Percentiles rank a stretch among this genome's conserved stretches.
Conservation (phyloP, 2,888 invertebrate genomes). For the Drosophila merina region DNA sequence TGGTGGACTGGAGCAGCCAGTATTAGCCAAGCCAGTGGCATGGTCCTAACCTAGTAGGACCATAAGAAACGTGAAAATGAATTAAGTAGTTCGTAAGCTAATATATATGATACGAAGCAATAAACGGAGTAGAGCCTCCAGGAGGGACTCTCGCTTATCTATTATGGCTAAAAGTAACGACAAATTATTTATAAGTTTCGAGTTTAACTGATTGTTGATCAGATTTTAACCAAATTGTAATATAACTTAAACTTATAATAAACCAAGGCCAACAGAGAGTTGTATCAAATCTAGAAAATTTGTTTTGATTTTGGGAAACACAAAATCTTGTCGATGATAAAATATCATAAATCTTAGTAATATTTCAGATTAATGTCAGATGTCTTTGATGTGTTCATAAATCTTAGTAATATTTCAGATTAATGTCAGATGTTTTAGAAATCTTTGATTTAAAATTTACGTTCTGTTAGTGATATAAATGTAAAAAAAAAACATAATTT, state of each 20-base stretch:
- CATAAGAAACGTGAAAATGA: slow-evolving; percentile 49
- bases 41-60: slow-evolving; percentile 16
- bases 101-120: slow-evolving; percentile 48
- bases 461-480: too few species aligned
- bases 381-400: neutral
- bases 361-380: neutral
- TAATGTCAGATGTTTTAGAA: too few species aligned
- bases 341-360: too few species aligned
- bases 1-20: slow-evolving; percentile 51
- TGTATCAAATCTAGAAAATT: slow-evolving; percentile 13
- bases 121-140: slow-evolving; percentile 18
- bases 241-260: slow-evolving; percentile 36
- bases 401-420: too few species aligned
- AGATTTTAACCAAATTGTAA: slow-evolving; percentile 44
- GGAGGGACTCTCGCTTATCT: slow-evolving; percentile 24
- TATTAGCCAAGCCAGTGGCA: slow-evolving; percentile 54
- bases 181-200: slow-evolving; percentile 32
- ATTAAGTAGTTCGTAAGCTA: slow-evolving; percentile 49
- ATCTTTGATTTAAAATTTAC: too few species aligned
- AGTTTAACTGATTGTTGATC: slow-evolving; percentile 30
- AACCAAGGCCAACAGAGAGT: slow-evolving; percentile 35
- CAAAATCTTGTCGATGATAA: too few species aligned
- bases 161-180: slow-evolving; percentile 25
- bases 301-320: neutral
- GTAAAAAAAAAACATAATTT: too few species aligned